Conservation (phyloP, 2,888 invertebrate species). For the Tetragnatha montana region DNA sequence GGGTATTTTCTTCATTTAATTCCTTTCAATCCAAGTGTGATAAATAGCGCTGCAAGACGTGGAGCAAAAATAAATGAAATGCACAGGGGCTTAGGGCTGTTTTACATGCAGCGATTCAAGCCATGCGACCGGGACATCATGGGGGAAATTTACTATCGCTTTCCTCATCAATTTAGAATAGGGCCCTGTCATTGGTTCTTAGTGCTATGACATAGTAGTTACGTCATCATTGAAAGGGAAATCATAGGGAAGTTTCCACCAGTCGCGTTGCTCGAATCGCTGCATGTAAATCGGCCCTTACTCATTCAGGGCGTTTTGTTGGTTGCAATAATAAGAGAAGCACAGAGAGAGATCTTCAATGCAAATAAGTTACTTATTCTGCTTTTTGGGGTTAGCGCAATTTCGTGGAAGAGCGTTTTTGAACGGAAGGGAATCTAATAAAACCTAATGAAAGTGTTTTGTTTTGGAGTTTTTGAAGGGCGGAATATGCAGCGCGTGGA, state of each 20-base stretch:
- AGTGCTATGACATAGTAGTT: too few species aligned
- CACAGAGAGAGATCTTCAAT: not conserved
- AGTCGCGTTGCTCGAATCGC: too few species aligned
- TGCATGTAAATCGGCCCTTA: too few species aligned
- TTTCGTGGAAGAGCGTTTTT: not conserved
- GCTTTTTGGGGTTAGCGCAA: not conserved
- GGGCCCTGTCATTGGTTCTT: too few species aligned
- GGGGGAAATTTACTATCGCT: too few species aligned
- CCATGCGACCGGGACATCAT: too few species aligned
- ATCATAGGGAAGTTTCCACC: too few species aligned
- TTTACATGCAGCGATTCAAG: not conserved
- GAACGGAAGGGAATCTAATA: not conserved
- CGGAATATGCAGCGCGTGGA: not conserved
- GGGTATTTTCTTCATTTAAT: slow-evolving; percentile 50
- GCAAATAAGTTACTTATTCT: slow-evolving; percentile 1
- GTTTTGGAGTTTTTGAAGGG: not conserved
- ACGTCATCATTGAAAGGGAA: too few species aligned
- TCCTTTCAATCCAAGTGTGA: slow-evolving; percentile 35
- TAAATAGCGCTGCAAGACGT: slow-evolving; percentile 16
- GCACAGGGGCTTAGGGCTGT: not conserved
- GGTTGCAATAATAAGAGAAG: not conserved
- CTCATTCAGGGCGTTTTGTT: not conserved
- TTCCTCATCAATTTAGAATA: too few species aligned
- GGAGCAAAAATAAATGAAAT: not conserved
- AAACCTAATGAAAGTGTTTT: not conserved